phyloP scores from a whole-genome alignment of 1,140 invertebrate genomes.

The Zaprionus ghesquierei region DNA sequence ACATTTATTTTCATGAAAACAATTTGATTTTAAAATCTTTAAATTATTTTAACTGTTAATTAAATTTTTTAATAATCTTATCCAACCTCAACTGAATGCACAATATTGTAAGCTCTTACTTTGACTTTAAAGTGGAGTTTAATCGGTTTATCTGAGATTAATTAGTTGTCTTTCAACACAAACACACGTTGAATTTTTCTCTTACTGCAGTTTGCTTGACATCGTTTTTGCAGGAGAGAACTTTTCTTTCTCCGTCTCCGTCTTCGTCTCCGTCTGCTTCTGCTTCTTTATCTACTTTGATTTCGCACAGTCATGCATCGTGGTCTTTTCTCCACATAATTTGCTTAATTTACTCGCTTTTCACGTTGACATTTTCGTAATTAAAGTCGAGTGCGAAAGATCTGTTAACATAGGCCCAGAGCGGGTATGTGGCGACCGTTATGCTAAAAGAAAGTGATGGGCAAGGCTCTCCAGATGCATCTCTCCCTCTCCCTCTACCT shows the following conservation, averaged over 20 bases:
- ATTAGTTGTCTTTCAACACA: neutral
- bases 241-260: neutral
- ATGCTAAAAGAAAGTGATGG: constrained; percentile 51
- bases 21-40: neutral
- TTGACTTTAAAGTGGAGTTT: neutral
- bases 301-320: neutral
- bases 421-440: neutral
- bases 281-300: no score
- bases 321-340: constrained; percentile 35
- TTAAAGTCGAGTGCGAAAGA: constrained; percentile 29
- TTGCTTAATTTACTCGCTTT: constrained; percentile 39
- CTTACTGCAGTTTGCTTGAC: neutral
- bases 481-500: neutral
- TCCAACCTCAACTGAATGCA: neutral
- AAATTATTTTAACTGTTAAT: neutral
- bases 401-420: constrained; percentile 11
- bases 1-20: neutral
- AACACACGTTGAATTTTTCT: neutral
- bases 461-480: constrained; percentile 10
- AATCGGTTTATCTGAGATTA: neutral
- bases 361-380: constrained; percentile 31
- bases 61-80: neutral
- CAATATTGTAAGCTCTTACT: neutral
- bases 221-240: neutral
- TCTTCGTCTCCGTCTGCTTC: neutral